Evolutionary conservation across 2,888 invertebrate genomes (phyloP).

Genomic region (Bellardia bayeri): DNA sequence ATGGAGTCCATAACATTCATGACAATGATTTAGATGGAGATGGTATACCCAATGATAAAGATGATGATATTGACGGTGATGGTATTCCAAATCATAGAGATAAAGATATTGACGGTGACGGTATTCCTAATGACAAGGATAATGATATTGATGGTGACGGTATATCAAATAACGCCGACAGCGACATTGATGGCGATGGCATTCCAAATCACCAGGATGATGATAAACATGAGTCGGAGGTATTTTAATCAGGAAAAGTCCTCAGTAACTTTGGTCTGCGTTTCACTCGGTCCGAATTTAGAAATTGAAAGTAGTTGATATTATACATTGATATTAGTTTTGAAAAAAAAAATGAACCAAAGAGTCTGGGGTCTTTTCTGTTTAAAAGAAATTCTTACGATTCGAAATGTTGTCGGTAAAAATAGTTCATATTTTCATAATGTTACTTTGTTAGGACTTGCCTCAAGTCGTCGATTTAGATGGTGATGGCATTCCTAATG

Average conservation of each 20-base stretch:
- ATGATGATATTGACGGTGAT: constrained; percentile 78
- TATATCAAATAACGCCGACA: constrained; percentile 76
- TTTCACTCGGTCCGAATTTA: background rate
- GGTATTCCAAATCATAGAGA: constrained; percentile 78
- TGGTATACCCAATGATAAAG: constrained; percentile 84
- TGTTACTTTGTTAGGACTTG: constrained; percentile 60
- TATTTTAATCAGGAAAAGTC: constrained; percentile 69
- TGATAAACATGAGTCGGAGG: constrained; percentile 74
- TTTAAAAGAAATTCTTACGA: constrained; percentile 49
- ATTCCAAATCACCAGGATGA: constrained; percentile 85
- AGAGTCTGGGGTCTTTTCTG: constrained; percentile 62
- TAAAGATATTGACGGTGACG: constrained; percentile 80
- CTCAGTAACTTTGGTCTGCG: constrained; percentile 58
- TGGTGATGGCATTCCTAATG: constrained; percentile 78
- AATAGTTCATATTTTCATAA: constrained; percentile 62
- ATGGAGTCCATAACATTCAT: constrained; percentile 75
- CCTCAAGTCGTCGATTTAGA: constrained; percentile 71
- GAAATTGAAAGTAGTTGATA: background rate
- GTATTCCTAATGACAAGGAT: constrained; percentile 78
- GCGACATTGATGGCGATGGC: constrained; percentile 82
- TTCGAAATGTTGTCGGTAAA: constrained; percentile 54
- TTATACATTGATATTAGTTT: background rate
- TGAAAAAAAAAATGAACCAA: constrained; percentile 22
- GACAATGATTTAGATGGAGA: constrained; percentile 82
- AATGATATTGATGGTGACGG: constrained; percentile 77